These are phyloP conservation scores for Schrankia costaestrigalis DNA, from an alignment of 2,888 invertebrate genomes.

Conservation along the genomic window DNA sequence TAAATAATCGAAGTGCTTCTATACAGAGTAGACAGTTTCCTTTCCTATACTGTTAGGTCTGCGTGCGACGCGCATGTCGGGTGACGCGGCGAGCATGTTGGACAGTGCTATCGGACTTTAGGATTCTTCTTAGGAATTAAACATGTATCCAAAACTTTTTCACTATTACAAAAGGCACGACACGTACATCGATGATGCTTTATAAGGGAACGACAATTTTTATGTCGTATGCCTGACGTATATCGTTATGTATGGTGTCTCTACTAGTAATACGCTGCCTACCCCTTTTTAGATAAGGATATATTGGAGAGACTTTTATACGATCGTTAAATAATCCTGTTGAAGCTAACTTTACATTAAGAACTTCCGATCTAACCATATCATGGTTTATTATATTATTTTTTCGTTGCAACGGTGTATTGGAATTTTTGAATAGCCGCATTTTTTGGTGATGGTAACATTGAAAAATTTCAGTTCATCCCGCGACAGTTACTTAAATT, in stretches of 20 bases:
- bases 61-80: constrained; percentile 10
- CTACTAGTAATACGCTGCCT: constrained; percentile 67
- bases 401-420: constrained; percentile 34
- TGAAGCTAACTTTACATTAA: constrained; percentile 75
- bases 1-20: constrained; percentile 60
- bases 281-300: constrained; percentile 78
- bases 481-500: constrained; percentile 40
- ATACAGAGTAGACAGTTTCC: constrained; percentile 55
- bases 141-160: constrained; percentile 66
- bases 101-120: constrained; percentile 27
- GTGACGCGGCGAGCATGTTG: constrained; percentile 6
- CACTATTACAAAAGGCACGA: constrained; percentile 60
- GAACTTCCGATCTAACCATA: constrained; percentile 74
- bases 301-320: constrained; percentile 80
- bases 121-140: constrained; percentile 61
- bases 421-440: constrained; percentile 36
- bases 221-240: constrained; percentile 46
- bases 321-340: constrained; percentile 78
- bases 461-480: constrained; percentile 40
- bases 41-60: constrained; percentile 32
- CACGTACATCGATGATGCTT: constrained; percentile 53
- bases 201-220: constrained; percentile 56
- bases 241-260: constrained; percentile 63
- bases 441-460: constrained; percentile 51
- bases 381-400: constrained; percentile 53